These are phyloP conservation scores for Rhadina sibilatrix DNA, from an alignment of 2,113 vertebrate species.

Conservation along the genomic window DNA sequence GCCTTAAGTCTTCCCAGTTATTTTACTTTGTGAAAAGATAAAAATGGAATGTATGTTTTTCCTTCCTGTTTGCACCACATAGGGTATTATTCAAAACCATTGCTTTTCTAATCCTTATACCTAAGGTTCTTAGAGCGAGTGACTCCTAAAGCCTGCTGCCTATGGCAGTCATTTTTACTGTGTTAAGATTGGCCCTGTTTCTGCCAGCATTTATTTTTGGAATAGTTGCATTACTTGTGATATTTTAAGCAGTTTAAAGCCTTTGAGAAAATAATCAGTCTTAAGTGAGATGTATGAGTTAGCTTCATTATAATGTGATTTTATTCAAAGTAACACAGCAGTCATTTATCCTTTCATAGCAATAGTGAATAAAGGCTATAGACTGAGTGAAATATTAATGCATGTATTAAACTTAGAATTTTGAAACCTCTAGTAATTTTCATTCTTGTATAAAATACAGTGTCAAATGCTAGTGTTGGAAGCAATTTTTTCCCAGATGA, in stretches of 20 bases:
- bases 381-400: not conserved
- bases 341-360: not conserved
- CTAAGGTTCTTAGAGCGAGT: not conserved
- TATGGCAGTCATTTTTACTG: not conserved
- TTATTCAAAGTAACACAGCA: not conserved
- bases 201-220: not conserved
- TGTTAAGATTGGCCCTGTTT: not conserved
- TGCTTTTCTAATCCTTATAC: not conserved
- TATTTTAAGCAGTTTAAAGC: conserved; percentile 8
- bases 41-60: not conserved
- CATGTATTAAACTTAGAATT: not conserved
- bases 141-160: not conserved
- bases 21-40: not conserved
- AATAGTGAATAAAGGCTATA: not conserved
- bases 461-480: not conserved
- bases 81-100: not conserved
- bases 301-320: not conserved
- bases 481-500: not conserved
- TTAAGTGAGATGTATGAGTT: not conserved
- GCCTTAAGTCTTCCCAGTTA: not conserved
- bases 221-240: not conserved
- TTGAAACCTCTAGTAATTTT: not conserved
- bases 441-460: not conserved
- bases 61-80: not conserved
- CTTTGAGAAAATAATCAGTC: conserved; percentile 13